Evolutionary conservation across 2,888 invertebrate species (phyloP), one percentile per base, ranked within the genome.

Genomic region (Machimus rusticus): DNA sequence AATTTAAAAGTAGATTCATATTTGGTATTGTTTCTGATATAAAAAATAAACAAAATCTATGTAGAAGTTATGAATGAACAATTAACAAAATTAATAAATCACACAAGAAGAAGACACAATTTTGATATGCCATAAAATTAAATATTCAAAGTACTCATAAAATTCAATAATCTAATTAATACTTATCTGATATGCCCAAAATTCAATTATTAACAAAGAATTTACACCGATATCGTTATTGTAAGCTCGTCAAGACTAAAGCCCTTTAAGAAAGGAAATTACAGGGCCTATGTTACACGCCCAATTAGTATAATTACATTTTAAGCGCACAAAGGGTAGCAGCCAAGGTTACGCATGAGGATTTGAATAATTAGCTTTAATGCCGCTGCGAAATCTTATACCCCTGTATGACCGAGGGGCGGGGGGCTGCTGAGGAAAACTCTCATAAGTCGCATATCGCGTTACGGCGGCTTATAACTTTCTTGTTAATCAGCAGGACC

Each of bases 341-440:
- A 19, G 66, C 66, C 76, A 76, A 37, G 31, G 43, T 16, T 46
- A 46, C 43, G 14, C 16, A 55, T 74, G 28, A 34, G 76, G 37
- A 76, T 76, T 76, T 76, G 39, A 76, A 76, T 76, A 76, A 76
- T 76, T 76, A 76, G n/a, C 76, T 76, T 76, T 39, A 39, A 76
- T 37, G 76, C 39, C 14, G 76, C 39, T 76, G 34, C 37, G 37
- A 76, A 76, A 76, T 57, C 57, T 23, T 57, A 57, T 9, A 57
- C 57, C 23, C 23, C 9, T 19, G 6, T 5, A 6, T 57, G 57
- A 23, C n/a, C n/a, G 6, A n/a, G 23, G 23, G n/a, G 0, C 23
- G 23, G 9, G 23, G 9, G 57, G 2, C 0, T 66, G 28, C 19
- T 19, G 12, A 66, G 5, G 9, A 28, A 14, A 23, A 66, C 28